Conservation (phyloP, 1,140 invertebrate species). For the Eriocheir sinensis region DNA sequence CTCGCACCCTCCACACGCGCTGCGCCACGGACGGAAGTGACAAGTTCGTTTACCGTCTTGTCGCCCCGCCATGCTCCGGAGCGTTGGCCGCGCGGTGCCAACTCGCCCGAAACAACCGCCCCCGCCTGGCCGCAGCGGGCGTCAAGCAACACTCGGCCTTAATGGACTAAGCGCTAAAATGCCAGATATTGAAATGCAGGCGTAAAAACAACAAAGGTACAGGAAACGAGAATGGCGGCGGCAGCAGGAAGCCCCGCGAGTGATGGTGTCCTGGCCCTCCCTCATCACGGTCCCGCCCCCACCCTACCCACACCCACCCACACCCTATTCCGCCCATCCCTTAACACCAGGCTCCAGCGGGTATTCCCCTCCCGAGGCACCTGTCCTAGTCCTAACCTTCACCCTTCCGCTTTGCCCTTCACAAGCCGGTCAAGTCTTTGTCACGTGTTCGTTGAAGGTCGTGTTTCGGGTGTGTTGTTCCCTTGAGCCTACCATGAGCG, state of each 20-base stretch:
- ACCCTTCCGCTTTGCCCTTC: no score
- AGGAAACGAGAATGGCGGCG: neutral
- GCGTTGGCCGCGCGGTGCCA: neutral
- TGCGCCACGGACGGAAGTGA: neutral
- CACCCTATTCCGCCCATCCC: neutral
- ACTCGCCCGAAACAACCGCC: neutral
- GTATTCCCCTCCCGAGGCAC: neutral
- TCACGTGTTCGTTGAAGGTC: no score
- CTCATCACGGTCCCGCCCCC: neutral
- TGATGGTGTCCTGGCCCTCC: neutral
- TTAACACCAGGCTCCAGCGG: neutral
- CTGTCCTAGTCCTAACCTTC: no score
- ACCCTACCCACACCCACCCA: neutral
- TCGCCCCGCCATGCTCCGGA: neutral
- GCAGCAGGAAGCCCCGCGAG: neutral
- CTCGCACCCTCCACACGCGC: neutral
- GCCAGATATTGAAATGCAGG: constrained; percentile 2
- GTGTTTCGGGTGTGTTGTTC: no score
- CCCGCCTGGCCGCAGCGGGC: neutral
- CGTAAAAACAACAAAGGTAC: constrained; percentile 2
- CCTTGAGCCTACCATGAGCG: no score
- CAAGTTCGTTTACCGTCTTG: neutral
- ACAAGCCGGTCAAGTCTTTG: no score
- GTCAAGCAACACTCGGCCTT: neutral
- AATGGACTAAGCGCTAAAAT: neutral